Base-by-base conservation (phyloP, 2,888 invertebrate species). In the Troglohyphantes excavatus region DNA sequence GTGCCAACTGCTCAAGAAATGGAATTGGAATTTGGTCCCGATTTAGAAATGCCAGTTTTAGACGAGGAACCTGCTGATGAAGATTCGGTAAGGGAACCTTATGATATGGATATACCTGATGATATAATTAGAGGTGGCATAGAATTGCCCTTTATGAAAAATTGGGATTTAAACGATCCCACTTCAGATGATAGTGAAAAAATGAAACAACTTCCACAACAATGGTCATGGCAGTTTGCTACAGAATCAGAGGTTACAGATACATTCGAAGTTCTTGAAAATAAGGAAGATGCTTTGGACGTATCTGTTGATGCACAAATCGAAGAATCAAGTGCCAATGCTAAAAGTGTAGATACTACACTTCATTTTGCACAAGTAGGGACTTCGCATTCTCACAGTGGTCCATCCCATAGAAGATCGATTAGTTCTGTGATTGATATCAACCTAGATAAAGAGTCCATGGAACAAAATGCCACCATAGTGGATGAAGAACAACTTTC, bases 1-100 rank as follows among this genome's bases (percentile, higher is more conserved):
- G 96, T 99, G 11, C 97, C 98, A 17, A 98, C 98, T 1, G 96
- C 96, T 9, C 96, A 96, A 93, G 97, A 97, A 93, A 94, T 96
- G 73, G 94, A 94, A 82, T 92, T 93, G 63, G 94, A 94, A 23
- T 92, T 92, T 81, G 93, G 96, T 93, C 96, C 96, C 92, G 96
- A 96, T 92, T 95, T 96, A 91, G 95, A 93, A 73, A 92, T 93
- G 78, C 92, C 94, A 7, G 93, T 93, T 79, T 93, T 93, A 33
- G 94, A 94, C 90, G 94, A 94, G 92, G 94, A 94, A 81, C 93
- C 93, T 6, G 93, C 93, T 29, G 79, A 87, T 65, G 75, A 90
- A 7, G 72, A 90, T 19, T 33, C 63, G 2, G 46, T 92, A 53
- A 91, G 83, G 73, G 92, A 92, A 82, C 92, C 92, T 9, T 92